Evolutionary conservation across 2,888 invertebrate species (phyloP), one percentile per base, ranked within the genome.

Genomic region (Trissolcus japonicus): DNA sequence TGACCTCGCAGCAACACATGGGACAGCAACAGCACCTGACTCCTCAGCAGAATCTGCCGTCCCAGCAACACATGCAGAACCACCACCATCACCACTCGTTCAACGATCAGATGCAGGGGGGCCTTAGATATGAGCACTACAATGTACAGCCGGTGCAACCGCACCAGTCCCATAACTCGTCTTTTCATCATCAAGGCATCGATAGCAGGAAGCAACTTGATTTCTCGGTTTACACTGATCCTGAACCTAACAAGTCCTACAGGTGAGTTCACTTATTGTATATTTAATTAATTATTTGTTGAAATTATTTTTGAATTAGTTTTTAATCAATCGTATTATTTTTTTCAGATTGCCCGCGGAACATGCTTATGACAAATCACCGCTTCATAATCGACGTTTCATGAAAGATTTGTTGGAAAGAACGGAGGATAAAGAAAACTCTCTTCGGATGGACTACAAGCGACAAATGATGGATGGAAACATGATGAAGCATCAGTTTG

Each of bases 31-130:
- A 65, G 19, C 65, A 66, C 41, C 13, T 76, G 1, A 43, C 2
- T 9, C 6, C 62, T 0, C 71, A 71, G 19, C 71, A 56, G 35
- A 16, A 59, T 19, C 2, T 57, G 46, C 57, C n/a, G 35, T 41
- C 90, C 89, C 53, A 91, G 90, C 81, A 91, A 90, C 83, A 91
- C 90, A 90, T 91, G 90, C 82, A 91, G 16, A 46, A 62, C 90
- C 85, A 91, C 91, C 91, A 91, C 6, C 91, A 91, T 13, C 91
- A 91, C 83, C 91, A 91, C 53, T 81, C 81, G 11, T 73, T 59
- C 17, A 60, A 60, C 21, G 73, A 77, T 35, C 51, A 46, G 2
- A 67, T 77, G 51, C 79, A 76, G 6, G 53, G 66, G 41, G 66
- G 35, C 63, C 59, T 60, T 67, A 77, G 82, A n/a, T 80, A 79